Evolutionary conservation across 1,140 invertebrate genomes (phyloP).

Genomic region (Orius insidiosus): DNA sequence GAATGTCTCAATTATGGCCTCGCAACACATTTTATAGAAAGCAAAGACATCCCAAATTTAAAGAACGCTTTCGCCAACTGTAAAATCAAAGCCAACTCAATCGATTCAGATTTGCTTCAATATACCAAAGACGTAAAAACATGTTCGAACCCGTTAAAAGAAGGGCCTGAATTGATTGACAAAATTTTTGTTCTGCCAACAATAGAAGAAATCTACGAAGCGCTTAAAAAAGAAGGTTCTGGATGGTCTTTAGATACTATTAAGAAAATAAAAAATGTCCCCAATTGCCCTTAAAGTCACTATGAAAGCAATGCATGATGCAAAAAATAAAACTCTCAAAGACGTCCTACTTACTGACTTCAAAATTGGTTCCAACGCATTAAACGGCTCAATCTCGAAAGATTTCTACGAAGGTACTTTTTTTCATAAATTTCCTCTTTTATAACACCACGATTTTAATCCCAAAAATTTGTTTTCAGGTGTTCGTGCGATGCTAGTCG

Average conservation of each 20-base stretch:
- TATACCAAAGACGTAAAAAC: conserved; percentile 17
- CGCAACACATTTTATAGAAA: conserved; percentile 78
- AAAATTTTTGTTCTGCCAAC: conserved; percentile 53
- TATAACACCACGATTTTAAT: conserved; percentile 7
- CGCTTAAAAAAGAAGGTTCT: conserved; percentile 55
- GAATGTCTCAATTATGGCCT: conserved; percentile 83
- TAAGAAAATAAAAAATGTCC: conserved; percentile 67
- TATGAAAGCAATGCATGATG: conserved; percentile 54
- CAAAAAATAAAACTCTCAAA: conserved; percentile 49
- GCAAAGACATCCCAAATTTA: conserved; percentile 46
- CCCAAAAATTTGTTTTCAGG: conserved; percentile 29
- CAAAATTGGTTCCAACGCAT: conserved; percentile 50
- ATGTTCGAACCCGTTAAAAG: conserved; percentile 48
- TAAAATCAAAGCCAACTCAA: background rate
- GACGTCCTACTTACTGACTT: conserved; percentile 89
- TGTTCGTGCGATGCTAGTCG: conserved; percentile 80
- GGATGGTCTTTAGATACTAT: conserved; percentile 59
- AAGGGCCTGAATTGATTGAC: conserved; percentile 64
- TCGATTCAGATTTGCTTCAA: conserved; percentile 4
- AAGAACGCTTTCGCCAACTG: conserved; percentile 14
- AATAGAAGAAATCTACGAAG: conserved; percentile 67
- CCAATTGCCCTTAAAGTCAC: conserved; percentile 88
- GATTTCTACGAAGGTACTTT: conserved; percentile 83
- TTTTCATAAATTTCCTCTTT: background rate
- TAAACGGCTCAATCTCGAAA: conserved; percentile 31